Evolutionary conservation across 2,113 vertebrate species (phyloP).

Genomic region (Triplophysa rosa): DNA sequence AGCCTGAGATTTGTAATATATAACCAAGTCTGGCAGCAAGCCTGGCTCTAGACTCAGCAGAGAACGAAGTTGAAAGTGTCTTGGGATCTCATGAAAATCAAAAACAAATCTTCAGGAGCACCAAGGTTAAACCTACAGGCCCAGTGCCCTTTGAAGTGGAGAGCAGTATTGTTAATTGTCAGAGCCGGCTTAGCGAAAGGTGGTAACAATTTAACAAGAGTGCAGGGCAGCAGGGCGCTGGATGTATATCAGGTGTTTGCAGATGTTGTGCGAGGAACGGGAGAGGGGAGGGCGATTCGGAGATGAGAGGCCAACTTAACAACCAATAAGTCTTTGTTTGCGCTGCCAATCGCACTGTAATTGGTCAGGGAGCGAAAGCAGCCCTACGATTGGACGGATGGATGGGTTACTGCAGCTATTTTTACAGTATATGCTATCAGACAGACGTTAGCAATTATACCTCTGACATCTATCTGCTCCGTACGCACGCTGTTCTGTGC

Average conservation of each 20-base stretch:
- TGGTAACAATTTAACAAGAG: conserved; percentile 98
- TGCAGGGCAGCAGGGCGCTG: conserved; percentile 77
- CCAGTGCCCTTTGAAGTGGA: conserved; percentile 87
- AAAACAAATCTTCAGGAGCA: conserved; percentile 76
- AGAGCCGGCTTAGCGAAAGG: conserved; percentile 91
- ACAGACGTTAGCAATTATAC: conserved; percentile 66
- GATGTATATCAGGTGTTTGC: conserved; percentile 95
- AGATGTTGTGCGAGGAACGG: conserved; percentile 79
- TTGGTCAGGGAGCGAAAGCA: conserved; percentile 82
- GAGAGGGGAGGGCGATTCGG: conserved; percentile 69
- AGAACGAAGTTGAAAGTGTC: conserved; percentile 82
- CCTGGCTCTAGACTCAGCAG: conserved; percentile 8
- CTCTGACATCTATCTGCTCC: conserved; percentile 32
- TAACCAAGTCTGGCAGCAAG: conserved; percentile 29
- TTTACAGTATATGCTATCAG: conserved; percentile 67
- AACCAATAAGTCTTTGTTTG: conserved; percentile 94
- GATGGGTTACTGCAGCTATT: conserved; percentile 68
- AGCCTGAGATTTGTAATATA: conserved; percentile 19
- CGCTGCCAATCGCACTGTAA: conserved; percentile 89
- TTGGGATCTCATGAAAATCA: conserved; percentile 76
- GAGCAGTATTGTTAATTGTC: conserved; percentile 92
- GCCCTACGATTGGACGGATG: conserved; percentile 78
- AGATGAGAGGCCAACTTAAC: conserved; percentile 81
- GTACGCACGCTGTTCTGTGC: conserved; percentile 7
- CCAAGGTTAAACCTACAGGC: conserved; percentile 88